These are phyloP conservation scores for Argentina silus DNA, from an alignment of 2,797 vertebrate species.

Conservation along the genomic window DNA sequence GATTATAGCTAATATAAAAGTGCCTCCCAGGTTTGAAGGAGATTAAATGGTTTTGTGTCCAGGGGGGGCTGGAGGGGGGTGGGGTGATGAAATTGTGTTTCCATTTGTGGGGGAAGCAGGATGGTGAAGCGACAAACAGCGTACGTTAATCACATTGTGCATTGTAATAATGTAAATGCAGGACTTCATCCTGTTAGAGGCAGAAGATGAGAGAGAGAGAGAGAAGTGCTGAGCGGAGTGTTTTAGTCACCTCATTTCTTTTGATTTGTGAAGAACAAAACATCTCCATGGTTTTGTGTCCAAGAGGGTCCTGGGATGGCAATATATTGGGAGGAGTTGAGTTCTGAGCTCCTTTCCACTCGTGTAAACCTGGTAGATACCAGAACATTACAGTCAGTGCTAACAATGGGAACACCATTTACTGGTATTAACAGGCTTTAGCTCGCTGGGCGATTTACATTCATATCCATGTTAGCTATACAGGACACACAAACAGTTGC, in stretches of 20 bases:
- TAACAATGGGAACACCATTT: not conserved
- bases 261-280: not conserved
- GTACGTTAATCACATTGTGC: too few relatives aligned
- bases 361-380: not conserved
- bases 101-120: too few relatives aligned
- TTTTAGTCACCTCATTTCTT: not conserved
- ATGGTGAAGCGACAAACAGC: too few relatives aligned
- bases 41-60: too few relatives aligned
- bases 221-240: not conserved
- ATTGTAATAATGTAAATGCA: too few relatives aligned
- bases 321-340: too few relatives aligned
- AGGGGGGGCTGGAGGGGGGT: not conserved
- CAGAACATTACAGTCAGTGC: not conserved
- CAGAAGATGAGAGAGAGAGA: not conserved
- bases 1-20: not conserved
- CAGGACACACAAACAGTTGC: not conserved
- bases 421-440: too few relatives aligned
- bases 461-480: not conserved
- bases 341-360: too few relatives aligned
- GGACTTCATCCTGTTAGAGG: not conserved
- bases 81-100: too few relatives aligned
- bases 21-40: too few relatives aligned
- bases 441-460: not conserved
- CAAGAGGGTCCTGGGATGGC: too few relatives aligned
- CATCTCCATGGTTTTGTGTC: not conserved